Percentiles rank a stretch among this genome's conserved stretches.
Conservation (phyloP, 2,797 vertebrate species). For the Anniella stebbinsi region DNA sequence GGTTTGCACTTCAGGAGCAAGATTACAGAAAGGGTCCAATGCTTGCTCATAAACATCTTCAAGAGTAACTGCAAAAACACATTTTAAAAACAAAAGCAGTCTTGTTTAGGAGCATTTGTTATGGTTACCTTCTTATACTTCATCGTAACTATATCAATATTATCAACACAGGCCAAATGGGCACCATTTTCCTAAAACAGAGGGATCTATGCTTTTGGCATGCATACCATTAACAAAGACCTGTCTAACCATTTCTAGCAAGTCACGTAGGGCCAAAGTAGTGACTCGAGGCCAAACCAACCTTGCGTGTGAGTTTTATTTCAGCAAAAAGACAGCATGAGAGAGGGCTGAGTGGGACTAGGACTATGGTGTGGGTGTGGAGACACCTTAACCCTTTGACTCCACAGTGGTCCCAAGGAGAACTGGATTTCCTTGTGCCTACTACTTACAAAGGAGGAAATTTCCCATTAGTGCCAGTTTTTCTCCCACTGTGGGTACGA, state of each 20-base stretch:
- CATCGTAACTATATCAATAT: neutral
- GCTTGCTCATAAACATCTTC: neutral
- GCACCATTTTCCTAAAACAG: neutral
- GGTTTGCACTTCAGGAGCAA: neutral
- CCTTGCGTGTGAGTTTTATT: neutral
- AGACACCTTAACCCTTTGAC: neutral
- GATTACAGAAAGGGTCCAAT: neutral
- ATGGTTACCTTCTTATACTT: conserved; percentile 2
- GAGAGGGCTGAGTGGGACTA: neutral
- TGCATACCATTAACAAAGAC: neutral
- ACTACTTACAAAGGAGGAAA: neutral
- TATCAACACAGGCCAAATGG: neutral
- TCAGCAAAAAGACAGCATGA: neutral
- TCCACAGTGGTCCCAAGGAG: neutral
- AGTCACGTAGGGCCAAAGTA: neutral
- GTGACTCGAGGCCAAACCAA: neutral
- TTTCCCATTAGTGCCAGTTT: neutral
- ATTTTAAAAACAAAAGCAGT: neutral
- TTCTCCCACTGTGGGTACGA: neutral
- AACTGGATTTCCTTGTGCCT: neutral
- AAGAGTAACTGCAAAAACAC: neutral
- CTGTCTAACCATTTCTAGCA: neutral
- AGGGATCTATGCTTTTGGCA: neutral
- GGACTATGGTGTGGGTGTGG: neutral
- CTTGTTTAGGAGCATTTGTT: neutral